Base-by-base conservation (phyloP, 2,888 invertebrate species). In the Cosmia trapezina region DNA sequence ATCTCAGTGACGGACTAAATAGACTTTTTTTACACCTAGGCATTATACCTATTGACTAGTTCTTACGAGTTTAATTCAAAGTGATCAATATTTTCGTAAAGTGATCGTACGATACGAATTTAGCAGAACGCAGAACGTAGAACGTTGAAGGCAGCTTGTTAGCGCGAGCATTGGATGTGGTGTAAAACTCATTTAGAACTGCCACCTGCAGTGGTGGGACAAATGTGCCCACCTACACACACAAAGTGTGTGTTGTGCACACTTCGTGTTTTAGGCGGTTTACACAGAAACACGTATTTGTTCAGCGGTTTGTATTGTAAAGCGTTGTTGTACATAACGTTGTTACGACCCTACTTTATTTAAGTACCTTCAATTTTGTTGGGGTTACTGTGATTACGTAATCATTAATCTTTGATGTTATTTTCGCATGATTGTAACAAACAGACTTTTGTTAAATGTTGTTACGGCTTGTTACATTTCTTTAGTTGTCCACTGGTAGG, bases 151-250 rank as follows among this genome's bases (percentile, higher is more conserved):
- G 57, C n/a, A 72, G 57, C 51, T 17, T 70, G 60, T 62, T 47
- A 67, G 60, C 11, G 19, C 17, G 37, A 57, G 45, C 19, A 57
- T 49, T 54, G 68, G 19, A 57, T 75, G 72, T 73, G 69, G 73
- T 62, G 70, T 78, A 78, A 81, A 87, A 87, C 83, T 87, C 84
- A 88, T 89, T 89, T 83, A 69, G 81, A 78, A 79, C 73, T 81
- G 81, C 78, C 85, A 87, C 84, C 81, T 88, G 83, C 80, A 81
- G 76, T 67, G 70, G 65, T 76, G 74, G 78, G 73, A 82, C 85
- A 81, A 83, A 85, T 86, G 81, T 77, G 57, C 69, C 51, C 70
- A 73, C 65, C 68, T 66, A 60, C 68, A 65, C 71, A 66, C 37
- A 66, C 37, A 60, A 72, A 37, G 53, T 80, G 54, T 76, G 67